Base-by-base conservation (phyloP, 2,888 invertebrate species). In the Eristalis intricaria region DNA sequence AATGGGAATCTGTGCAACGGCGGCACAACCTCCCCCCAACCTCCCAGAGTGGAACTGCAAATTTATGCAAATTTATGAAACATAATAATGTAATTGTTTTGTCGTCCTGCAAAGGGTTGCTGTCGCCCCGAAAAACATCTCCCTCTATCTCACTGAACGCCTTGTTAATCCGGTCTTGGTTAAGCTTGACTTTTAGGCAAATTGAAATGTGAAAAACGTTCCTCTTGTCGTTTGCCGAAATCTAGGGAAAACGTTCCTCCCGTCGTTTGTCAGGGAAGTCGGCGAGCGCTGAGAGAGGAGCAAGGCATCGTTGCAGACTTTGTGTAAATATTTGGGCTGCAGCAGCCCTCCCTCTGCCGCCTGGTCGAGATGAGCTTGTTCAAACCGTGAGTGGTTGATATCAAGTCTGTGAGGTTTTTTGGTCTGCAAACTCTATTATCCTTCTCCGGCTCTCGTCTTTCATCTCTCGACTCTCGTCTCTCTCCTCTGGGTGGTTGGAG, bases 11-110 rank as follows among this genome's bases (percentile, higher is more conserved):
- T 50, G 77, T 43, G 50, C 32, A 60, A 29, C 32, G 58, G 43
- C 15, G 4, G 43, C n/a, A 3, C 13, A 4, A 4, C 15, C 50
- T 7, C 1, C 50, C 50, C 8, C 19, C 15, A 0, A 15, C 13
- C 15, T n/a, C 43, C 50, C 19, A 29, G 10, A 32, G 19, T 19
- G 58, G n/a, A 86, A 84, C 82, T 87, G 87, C 75, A 87, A 87
- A 87, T 87, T 83, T 87, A 87, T 87, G 87, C 84, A 87, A 87
- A 87, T 84, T 87, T 84, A 87, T 87, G 83, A 87, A 84, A 84
- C 84, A 87, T 84, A 84, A 87, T 87, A 79, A 84, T 84, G 84
- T 87, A 84, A 87, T 87, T 87, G 87, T 87, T 87, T 87, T 87
- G 87, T 84, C 87, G 79, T 80, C 87, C 75, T 84, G 73, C 76